Base-by-base conservation (phyloP, 1,140 invertebrate genomes). In the Drosophila paulistorum region DNA sequence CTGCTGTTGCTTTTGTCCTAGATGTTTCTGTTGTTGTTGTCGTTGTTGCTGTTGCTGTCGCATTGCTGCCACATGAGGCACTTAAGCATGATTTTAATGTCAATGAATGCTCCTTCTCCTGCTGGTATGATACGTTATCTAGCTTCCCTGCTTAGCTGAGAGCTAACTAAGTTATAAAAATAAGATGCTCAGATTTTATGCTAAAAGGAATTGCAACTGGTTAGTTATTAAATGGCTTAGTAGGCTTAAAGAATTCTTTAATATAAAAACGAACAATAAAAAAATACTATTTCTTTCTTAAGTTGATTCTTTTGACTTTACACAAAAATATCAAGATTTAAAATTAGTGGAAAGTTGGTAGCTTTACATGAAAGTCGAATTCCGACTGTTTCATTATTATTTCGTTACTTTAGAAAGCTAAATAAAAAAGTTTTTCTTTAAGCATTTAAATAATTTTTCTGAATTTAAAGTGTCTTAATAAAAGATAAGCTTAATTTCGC, bases 21-120 rank as follows among this genome's bases (percentile, higher is more conserved):
- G 30, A 30, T 30, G 30, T 30, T 7, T 30, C 48, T 65, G 51
- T 23, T 79, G 54, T 26, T 48, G 14, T 66, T 64, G 68, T 78
- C 77, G 60, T 37, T 51, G 14, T 60, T 64, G 68, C 74, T 68
- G 55, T 62, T 68, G 42, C 67, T 74, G 83, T 87, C 79, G 79
- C 70, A 79, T 79, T 89, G 84, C 79, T 77, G 77, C 71, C 81
- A 89, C 68, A 77, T 84, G 71, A 90, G 45, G 87, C 80, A 89
- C 87, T 90, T 90, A 90, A 87, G 81, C 87, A 87, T 90, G 87
- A 90, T 87, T 90, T 90, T 90, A 90, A 90, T 90, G 87, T 90
- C 87, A 90, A 90, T 90, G 87, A 80, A 75, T 90, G 69, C 75
- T 65, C 48, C 61, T 79, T 62, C 65, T 48, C 51, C 55, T 42